phyloP scores from a whole-genome alignment of 1,140 invertebrate genomes.

The Pogonus chalceus region DNA sequence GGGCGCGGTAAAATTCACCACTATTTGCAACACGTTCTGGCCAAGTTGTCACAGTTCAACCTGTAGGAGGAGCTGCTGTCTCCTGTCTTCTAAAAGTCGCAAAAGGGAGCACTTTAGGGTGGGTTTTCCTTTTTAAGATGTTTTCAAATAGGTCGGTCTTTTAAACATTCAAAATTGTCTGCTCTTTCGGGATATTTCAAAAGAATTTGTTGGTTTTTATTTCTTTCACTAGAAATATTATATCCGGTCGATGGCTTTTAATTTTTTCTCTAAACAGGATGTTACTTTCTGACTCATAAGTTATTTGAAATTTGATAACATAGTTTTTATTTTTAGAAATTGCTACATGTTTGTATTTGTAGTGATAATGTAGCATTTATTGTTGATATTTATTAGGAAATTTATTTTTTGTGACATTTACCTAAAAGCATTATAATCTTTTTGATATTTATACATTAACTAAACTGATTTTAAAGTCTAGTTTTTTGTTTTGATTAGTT shows the following conservation, averaged over 20 bases:
- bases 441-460: too few species aligned
- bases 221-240: background rate
- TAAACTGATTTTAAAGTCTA: too few species aligned
- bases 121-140: background rate
- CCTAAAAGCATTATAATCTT: too few species aligned
- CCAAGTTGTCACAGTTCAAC: background rate
- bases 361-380: too few species aligned
- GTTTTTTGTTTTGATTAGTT: too few species aligned
- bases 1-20: background rate
- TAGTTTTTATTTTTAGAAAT: too few species aligned
- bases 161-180: too few species aligned
- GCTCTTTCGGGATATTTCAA: too few species aligned
- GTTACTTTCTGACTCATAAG: background rate
- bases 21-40: background rate
- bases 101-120: background rate
- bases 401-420: too few species aligned
- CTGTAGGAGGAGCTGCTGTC: background rate
- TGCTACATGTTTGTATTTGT: too few species aligned
- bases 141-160: background rate
- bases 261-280: background rate
- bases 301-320: background rate
- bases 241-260: background rate
- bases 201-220: background rate
- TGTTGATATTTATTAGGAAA: too few species aligned
- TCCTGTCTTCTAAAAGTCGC: background rate